A percentile compares a stretch with the other conserved stretches of the same genome.
Evolutionary conservation across 2,797 vertebrate species (phyloP).

Genomic region (Anguilla anguilla): DNA sequence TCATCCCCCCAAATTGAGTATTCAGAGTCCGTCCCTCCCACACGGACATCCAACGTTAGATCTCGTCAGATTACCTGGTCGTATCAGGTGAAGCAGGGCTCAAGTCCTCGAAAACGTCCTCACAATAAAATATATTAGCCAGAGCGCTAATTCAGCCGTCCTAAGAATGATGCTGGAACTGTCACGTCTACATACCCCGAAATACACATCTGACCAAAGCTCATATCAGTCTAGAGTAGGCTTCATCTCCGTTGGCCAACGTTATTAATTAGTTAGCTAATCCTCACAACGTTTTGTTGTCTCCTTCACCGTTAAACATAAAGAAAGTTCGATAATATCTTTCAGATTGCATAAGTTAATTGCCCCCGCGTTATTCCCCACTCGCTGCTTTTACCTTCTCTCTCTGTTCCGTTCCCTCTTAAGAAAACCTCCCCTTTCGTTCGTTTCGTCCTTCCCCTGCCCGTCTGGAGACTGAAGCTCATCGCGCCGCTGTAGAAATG

Average conservation of each 20-base stretch:
- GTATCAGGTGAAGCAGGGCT: not conserved
- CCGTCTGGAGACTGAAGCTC: conserved; percentile 38
- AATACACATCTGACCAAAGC: not conserved
- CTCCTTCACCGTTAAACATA: not conserved
- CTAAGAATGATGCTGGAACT: not conserved
- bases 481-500: not conserved
- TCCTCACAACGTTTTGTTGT: not conserved
- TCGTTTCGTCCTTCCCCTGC: conserved; percentile 34
- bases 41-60: no score
- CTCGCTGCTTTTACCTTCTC: conserved; percentile 28
- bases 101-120: not conserved
- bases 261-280: not conserved
- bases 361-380: conserved; percentile 39
- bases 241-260: not conserved
- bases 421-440: conserved; percentile 41
- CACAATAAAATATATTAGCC: not conserved
- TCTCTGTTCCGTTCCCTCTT: conserved; percentile 40
- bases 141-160: not conserved
- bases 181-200: not conserved
- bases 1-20: not conserved
- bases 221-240: not conserved
- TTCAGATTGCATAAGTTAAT: conserved; percentile 44
- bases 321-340: not conserved
- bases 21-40: not conserved
- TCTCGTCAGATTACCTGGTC: not conserved